Evolutionary conservation across 2,888 invertebrate species (phyloP).

Genomic region (Cantharis flavilabris): DNA sequence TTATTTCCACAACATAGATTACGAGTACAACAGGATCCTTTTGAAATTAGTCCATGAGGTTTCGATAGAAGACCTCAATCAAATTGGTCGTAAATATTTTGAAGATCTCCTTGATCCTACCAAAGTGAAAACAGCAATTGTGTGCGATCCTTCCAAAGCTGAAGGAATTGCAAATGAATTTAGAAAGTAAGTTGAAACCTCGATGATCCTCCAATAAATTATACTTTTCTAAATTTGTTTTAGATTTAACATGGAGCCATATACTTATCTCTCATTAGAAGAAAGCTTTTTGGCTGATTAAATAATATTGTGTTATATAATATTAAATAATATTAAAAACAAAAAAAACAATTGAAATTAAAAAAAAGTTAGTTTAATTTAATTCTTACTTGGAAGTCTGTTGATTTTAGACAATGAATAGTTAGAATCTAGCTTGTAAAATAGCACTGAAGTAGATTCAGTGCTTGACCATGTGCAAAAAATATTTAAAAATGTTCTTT

Average conservation of each 20-base stretch:
- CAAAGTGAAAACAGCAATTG: conserved; percentile 68
- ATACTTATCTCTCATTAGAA: conserved; percentile 65
- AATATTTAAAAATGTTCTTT: no score
- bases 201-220: background rate
- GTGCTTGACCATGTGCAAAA: no score
- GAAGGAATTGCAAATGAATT: conserved; percentile 68
- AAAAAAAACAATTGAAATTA: no score
- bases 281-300: conserved; percentile 62
- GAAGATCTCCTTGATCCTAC: conserved; percentile 67
- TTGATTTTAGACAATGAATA: no score
- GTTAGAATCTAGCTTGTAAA: no score
- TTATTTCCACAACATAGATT: conserved; percentile 70
- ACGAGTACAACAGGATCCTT: conserved; percentile 70
- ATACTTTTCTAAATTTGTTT: conserved; percentile 46
- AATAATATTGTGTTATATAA: no score
- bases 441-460: no score
- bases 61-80: conserved; percentile 64
- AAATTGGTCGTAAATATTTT: conserved; percentile 74
- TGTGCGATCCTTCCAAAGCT: conserved; percentile 78
- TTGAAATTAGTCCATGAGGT: conserved; percentile 70
- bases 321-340: no score
- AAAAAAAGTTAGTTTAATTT: no score
- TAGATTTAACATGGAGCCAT: conserved; percentile 64
- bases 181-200: conserved; percentile 51
- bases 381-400: no score